Evolutionary conservation across 2,888 invertebrate genomes (phyloP), one percentile per base, ranked within the genome.

Genomic region (Chrysina gloriosa): DNA sequence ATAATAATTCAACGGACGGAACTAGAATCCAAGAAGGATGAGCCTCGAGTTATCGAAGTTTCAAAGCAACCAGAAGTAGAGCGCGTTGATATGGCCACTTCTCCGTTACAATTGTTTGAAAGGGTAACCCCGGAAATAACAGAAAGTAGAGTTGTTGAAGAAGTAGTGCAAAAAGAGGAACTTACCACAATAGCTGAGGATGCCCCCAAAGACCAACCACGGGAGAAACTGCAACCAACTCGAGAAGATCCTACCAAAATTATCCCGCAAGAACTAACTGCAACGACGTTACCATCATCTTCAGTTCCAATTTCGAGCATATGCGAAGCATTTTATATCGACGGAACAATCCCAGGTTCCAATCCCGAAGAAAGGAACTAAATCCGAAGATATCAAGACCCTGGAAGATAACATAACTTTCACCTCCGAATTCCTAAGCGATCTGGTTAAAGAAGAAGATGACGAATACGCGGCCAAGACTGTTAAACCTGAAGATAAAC

Each of bases 241-340:
- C 52, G 16, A 39, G 34, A 29, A 16, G 23, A 54, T 70, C 72
- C 19, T 61, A 70, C 1, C 70, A 70, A 66, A 36, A 54, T 5
- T 65, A 79, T 68, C 69, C 76, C 23, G 64, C 74, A 64, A 61
- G 68, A 31, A 48, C 71, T 25, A 71, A 70, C 54, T 50, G 69
- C 29, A 67, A 70, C 50, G 67, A 68, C 23, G 27, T 34, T 45
- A 64, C 73, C 11, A 52, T 2, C 9, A 16, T 52, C 52, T 31
- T 14, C 52, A 6, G 29, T 14, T 16, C 11, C 48, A 31, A 34
- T 64, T 19, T n/a, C 64, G 1, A 31, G 36, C 5, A 36, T 31
- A 7, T 64, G 64, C 7, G 31, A n/a, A 56, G 19, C 21, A 29
- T 2, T 65, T 65, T 31, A 65, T 65, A 14, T 16, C 65, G 4